A percentile compares a stretch with the other conserved stretches of the same genome.
Conservation (phyloP, 2,888 invertebrate species). For the Dryobota labecula region DNA sequence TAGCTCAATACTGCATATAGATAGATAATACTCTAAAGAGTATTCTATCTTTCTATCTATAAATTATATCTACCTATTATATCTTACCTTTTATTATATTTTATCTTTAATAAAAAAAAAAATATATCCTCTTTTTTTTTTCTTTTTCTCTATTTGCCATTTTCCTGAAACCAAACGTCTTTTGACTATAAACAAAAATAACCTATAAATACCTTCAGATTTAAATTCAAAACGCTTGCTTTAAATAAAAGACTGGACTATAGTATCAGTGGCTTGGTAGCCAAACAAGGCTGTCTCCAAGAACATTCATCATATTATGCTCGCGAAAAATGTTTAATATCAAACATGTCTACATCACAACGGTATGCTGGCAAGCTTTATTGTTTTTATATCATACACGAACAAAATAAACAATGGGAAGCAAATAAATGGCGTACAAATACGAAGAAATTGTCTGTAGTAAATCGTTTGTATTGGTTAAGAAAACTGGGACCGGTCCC, state of each 20-base stretch:
- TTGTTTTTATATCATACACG: constrained; percentile 52
- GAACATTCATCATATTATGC: constrained; percentile 34
- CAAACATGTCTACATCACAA: constrained; percentile 41
- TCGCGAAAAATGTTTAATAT: constrained; percentile 53
- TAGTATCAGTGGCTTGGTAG: background rate
- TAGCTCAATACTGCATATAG: background rate
- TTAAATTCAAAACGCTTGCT: background rate
- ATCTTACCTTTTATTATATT: no score
- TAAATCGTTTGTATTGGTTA: constrained; percentile 50
- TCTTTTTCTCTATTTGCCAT: no score
- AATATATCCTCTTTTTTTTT: no score
- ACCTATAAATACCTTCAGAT: background rate
- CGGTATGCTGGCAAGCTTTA: constrained; percentile 37
- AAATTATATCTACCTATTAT: no score
- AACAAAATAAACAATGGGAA: constrained; percentile 37
- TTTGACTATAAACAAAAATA: background rate
- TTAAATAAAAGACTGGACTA: background rate
- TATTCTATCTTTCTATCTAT: no score
- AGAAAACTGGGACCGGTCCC: constrained; percentile 21
- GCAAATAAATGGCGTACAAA: constrained; percentile 50
- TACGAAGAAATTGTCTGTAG: constrained; percentile 41
- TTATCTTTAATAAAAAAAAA: no score
- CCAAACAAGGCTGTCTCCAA: constrained; percentile 1
- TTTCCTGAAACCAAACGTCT: background rate
- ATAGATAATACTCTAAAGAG: no score